Conservation (phyloP, 1,140 invertebrate species). For the Periplaneta americana region DNA sequence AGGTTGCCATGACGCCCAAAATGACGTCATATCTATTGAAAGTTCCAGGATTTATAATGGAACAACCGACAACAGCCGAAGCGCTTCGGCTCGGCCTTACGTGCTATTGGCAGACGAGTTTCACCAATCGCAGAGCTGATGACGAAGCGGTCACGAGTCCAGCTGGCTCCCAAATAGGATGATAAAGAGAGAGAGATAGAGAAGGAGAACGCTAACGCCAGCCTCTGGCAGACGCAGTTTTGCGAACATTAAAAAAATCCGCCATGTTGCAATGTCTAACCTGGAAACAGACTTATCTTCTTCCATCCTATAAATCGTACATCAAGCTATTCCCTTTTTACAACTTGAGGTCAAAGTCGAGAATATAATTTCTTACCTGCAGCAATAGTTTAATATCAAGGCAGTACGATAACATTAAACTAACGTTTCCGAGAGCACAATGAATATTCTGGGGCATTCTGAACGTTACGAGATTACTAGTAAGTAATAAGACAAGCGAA, state of each 20-base stretch:
- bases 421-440: too few relatives aligned
- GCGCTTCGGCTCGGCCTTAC: slow-evolving; percentile 20
- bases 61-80: slow-evolving; percentile 6
- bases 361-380: too few relatives aligned
- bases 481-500: too few relatives aligned
- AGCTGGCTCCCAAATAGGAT: background rate
- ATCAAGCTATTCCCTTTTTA: background rate
- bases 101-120: slow-evolving; percentile 13
- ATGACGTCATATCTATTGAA: slow-evolving; percentile 7
- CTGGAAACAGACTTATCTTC: background rate
- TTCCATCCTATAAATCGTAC: background rate
- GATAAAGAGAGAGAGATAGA: background rate
- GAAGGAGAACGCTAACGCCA: background rate
- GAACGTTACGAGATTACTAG: too few relatives aligned
- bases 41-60: background rate
- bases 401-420: too few relatives aligned
- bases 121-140: slow-evolving; percentile 16
- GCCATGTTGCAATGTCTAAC: background rate
- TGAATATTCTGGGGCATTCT: too few relatives aligned
- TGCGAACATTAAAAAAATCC: background rate
- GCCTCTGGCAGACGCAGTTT: background rate
- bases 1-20: slow-evolving; percentile 1
- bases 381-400: too few relatives aligned
- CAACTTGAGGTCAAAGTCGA: background rate
- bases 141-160: slow-evolving; percentile 14